Base-by-base conservation (phyloP, 2,113 vertebrate genomes). In the Anseranas semipalmata region DNA sequence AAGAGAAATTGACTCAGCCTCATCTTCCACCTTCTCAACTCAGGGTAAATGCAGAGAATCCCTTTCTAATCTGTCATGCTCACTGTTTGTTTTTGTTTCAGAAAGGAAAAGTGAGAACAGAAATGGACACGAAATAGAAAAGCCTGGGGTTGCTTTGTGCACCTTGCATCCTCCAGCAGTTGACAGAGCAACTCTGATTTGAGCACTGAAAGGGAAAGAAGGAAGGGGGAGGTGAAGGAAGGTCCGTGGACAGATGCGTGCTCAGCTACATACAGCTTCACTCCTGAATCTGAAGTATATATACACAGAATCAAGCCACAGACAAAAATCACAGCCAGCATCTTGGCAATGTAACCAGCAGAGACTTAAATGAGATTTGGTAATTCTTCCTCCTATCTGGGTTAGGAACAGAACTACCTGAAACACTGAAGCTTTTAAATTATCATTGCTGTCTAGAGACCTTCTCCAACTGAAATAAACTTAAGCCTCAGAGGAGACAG, bases 11-110 rank as follows among this genome's bases (percentile, higher is more conserved):
- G 27, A 7, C 30, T 85, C 12, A 41, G 9, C 11, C 35, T 83
- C 27, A 32, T 66, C 25, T 43, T 52, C 45, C 5, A 50, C 10
- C 32, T 79, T 92, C 48, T 56, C 66, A 43, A 22, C 28, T 78
- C 73, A 68, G 19, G 9, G 20, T 79, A 90, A 89, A 55, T 2
- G 6, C 39, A 68, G 32, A 71, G 35, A 56, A 73, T 11, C 20
- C 21, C 28, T 72, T 48, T 60, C 41, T 56, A 18, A 39, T 78
- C 28, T 62, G 17, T 75, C 15, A 55, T 6, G 2, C 63, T 87
- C 41, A 53, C 11, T 52, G 5, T 3, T 3, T 45, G 18, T 76
- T 95, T 95, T 68, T 93, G 24, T 97, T 97, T 90, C 95, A 96
- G 96, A 62, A 86, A 87, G 33, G 72, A 60, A 21, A 53, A 60